Percentiles rank a stretch among this genome's conserved stretches.
phyloP scores from a whole-genome alignment of 2,797 vertebrate species.

The Cossypha polioptera region DNA sequence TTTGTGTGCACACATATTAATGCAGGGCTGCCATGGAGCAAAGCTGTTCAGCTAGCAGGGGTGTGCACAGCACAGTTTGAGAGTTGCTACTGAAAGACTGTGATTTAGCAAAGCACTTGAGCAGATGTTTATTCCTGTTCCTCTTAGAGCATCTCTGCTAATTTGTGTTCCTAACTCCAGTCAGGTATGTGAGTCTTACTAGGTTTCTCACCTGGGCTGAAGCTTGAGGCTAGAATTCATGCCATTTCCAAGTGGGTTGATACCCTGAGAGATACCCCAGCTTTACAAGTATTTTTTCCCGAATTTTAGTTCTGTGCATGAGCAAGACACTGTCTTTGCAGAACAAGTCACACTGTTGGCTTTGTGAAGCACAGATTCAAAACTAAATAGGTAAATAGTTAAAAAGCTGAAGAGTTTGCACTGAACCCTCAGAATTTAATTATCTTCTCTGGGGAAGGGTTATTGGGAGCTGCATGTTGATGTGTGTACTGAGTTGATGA shows the following conservation, averaged over 20 bases:
- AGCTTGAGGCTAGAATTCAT: neutral
- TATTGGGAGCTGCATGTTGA: neutral
- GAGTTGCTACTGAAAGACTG: neutral
- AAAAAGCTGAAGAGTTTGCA: neutral
- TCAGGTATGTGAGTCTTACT: neutral
- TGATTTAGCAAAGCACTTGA: neutral
- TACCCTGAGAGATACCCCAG: neutral
- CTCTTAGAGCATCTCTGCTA: neutral
- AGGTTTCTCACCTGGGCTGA: neutral
- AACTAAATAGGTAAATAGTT: neutral
- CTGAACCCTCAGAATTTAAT: neutral
- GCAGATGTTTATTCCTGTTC: neutral
- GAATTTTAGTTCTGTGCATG: neutral
- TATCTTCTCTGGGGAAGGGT: neutral
- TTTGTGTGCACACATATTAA: neutral
- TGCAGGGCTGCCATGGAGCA: neutral
- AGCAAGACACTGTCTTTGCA: neutral
- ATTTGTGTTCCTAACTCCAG: neutral
- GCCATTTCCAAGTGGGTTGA: neutral
- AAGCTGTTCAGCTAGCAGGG: neutral
- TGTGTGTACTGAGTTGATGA: neutral
- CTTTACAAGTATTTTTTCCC: neutral
- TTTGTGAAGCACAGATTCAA: neutral
- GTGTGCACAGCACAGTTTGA: neutral
- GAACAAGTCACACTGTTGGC: neutral